These are phyloP conservation scores for Pomacea canaliculata DNA, from an alignment of 2,888 invertebrate genomes.

Conservation along the genomic window DNA sequence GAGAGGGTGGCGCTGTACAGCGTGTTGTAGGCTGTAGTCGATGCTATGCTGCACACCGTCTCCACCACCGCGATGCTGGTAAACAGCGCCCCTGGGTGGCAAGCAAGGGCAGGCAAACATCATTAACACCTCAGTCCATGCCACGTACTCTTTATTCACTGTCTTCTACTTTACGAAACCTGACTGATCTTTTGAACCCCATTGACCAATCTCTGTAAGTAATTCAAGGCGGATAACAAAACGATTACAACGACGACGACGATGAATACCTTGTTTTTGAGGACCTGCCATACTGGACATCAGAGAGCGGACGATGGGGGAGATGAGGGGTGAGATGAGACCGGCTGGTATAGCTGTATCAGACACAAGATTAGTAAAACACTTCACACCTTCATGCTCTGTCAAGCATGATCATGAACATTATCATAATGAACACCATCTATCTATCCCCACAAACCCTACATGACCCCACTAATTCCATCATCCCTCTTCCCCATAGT, in stretches of 20 bases:
- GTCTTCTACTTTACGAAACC: too few species aligned
- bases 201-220: neutral
- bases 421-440: too few species aligned
- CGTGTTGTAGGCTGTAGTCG: conserved; percentile 19
- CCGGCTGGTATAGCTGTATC: too few species aligned
- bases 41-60: conserved; percentile 20
- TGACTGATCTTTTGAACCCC: neutral
- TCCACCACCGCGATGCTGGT: conserved; percentile 29
- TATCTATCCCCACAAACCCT: too few species aligned
- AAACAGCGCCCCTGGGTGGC: conserved; percentile 27
- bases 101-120: neutral
- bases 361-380: too few species aligned
- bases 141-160: neutral
- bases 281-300: neutral
- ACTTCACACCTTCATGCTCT: too few species aligned
- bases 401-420: too few species aligned
- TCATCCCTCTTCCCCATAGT: too few species aligned
- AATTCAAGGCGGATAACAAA: neutral
- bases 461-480: too few species aligned
- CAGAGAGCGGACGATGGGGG: too few species aligned
- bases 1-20: conserved; percentile 22
- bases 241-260: neutral
- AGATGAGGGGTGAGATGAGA: too few species aligned
- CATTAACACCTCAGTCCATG: neutral
- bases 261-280: neutral